Evolutionary conservation across 2,797 vertebrate genomes (phyloP), one percentile per base, ranked within the genome.

Genomic region (Vireo griseus): DNA sequence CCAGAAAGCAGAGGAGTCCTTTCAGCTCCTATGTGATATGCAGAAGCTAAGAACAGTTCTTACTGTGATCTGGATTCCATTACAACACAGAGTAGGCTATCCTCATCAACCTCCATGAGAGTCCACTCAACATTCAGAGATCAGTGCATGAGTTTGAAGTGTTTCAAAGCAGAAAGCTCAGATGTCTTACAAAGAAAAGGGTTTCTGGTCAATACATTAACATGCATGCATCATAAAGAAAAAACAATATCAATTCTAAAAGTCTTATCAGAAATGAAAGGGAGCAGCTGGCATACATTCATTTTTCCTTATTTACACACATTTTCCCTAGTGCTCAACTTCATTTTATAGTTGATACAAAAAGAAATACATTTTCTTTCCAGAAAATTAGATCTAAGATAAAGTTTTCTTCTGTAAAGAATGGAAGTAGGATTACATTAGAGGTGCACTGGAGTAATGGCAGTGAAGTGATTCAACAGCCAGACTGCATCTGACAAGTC

Each of bases 291-390:
- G 92, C 74, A 94, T 61, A 63, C 85, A 90, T 84, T 94, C 62
- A 73, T 92, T 96, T 94, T 91, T 90, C 76, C 91, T 90, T 94
- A 92, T 93, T 97, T 94, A 94, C 82, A 86, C 69, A 57, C 31
- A 37, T 75, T 88, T 93, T 81, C 91, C 85, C 82, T 37, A 81
- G 87, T 35, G 73, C 88, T 95, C 91, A 89, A 89, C 68, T 95
- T 93, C 79, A 94, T 94, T 94, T 95, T 96, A 90, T 65, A 95
- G 92, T 31, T 0, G 2, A 91, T 90, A 94, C 55, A 85, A 90
- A 94, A 91, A 91, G 35, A 94, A 96, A 94, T 81, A 91, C 48
- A 90, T 94, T 95, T 94, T 94, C 73, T 72, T 91, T 91, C 37
- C 66, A 91, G 76, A 91, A 94, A 96, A 96, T 94, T 82, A 94